These are phyloP conservation scores for Philopotamus ludificatus DNA, from an alignment of 1,140 invertebrate species.

Conservation along the genomic window DNA sequence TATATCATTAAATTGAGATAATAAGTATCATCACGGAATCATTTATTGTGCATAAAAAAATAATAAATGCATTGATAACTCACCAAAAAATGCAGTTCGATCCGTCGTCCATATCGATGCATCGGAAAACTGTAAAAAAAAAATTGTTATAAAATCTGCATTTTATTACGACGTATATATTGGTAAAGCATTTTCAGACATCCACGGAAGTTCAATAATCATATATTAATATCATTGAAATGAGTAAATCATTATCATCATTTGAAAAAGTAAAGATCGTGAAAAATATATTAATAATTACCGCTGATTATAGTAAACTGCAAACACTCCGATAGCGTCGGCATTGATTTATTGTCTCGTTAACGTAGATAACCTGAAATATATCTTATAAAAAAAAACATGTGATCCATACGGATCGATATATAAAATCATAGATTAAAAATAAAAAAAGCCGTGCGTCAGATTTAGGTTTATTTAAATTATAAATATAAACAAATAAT, in stretches of 20 bases:
- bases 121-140: no score
- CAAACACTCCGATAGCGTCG: not conserved
- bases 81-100: no score
- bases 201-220: conserved; percentile 22
- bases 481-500: conserved; percentile 20
- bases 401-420: no score
- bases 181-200: conserved; percentile 18
- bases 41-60: not conserved
- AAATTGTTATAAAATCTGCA: no score
- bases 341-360: not conserved
- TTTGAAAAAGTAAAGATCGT: no score
- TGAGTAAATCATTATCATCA: conserved; percentile 3
- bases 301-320: not conserved
- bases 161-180: not conserved
- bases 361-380: not conserved
- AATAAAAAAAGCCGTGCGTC: not conserved
- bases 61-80: not conserved
- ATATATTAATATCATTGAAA: not conserved
- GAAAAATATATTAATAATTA: no score
- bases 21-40: conserved; percentile 9
- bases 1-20: not conserved
- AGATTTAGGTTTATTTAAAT: conserved; percentile 9
- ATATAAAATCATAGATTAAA: not conserved
- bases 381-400: not conserved
- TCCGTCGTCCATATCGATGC: no score